Evolutionary conservation across 2,797 vertebrate species (phyloP).

Genomic region (Muscicapa striata): DNA sequence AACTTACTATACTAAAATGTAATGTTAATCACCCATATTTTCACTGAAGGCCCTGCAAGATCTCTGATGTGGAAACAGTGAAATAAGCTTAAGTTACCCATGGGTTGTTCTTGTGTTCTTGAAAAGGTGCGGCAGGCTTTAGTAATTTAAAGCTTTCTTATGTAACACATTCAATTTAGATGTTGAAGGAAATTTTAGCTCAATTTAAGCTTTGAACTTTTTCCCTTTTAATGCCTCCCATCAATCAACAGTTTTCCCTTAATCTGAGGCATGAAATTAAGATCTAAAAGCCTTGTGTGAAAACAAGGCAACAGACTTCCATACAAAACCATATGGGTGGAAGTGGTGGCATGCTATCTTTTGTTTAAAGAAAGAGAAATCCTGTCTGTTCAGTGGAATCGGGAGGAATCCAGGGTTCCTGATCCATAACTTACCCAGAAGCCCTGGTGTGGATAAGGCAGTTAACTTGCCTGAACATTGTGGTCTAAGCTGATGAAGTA

Average conservation of each 20-base stretch:
- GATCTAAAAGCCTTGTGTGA: not conserved
- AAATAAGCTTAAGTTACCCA: not conserved
- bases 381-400: accelerated
- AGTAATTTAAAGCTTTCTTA: not conserved
- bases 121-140: not conserved
- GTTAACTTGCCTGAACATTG: not conserved
- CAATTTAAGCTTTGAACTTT: not conserved
- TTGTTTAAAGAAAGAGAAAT: not conserved
- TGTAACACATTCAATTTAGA: accelerated
- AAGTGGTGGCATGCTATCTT: not conserved
- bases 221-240: not conserved
- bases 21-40: not conserved
- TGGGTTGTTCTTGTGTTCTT: not conserved
- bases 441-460: not conserved
- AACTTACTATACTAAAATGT: not conserved
- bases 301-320: not conserved
- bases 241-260: not conserved
- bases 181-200: not conserved
- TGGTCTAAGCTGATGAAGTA: not conserved
- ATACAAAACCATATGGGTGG: not conserved
- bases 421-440: not conserved
- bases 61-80: not conserved
- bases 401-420: not conserved
- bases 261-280: not conserved
- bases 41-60: not conserved